Conservation (phyloP, 2,797 vertebrate genomes). For the Rhinatrema bivittatum region DNA sequence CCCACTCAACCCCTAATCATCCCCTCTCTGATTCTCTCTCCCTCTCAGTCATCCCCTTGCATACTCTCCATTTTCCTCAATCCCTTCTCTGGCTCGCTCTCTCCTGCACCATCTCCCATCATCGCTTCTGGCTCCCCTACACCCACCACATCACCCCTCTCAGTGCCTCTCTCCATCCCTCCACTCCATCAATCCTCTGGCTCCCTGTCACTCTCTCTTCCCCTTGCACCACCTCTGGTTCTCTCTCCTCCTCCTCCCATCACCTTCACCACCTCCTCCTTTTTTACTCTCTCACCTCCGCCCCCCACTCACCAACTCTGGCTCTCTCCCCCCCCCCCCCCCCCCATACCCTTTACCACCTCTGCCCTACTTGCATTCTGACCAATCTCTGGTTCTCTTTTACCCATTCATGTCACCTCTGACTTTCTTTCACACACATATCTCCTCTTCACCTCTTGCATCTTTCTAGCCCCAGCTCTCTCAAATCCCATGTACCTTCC, state of each 20-base stretch:
- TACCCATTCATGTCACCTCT: too few species aligned
- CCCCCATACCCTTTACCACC: not conserved
- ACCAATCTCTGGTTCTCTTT: too few species aligned
- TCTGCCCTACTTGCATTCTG: too few species aligned
- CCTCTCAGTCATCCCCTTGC: constrained; percentile 2
- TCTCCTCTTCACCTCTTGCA: too few species aligned
- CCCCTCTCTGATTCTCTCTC: not conserved
- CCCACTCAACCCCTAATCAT: constrained; percentile 1
- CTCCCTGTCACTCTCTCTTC: not conserved
- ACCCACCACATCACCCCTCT: too few species aligned
- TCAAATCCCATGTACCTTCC: too few species aligned
- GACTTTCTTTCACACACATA: too few species aligned
- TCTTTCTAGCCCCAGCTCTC: too few species aligned
- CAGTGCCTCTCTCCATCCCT: not conserved
- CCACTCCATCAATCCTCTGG: not conserved
- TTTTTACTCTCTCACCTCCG: not conserved
- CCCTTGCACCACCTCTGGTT: not conserved
- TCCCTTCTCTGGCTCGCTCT: not conserved
- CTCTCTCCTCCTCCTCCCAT: not conserved
- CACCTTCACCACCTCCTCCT: not conserved
- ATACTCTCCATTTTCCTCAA: constrained; percentile 5
- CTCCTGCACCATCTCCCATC: not conserved
- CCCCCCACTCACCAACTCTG: not conserved
- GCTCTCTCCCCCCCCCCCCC: not conserved
- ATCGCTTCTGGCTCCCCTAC: not conserved